Evolutionary conservation across 2,113 vertebrate genomes (phyloP).

Genomic region (Canis aureus): DNA sequence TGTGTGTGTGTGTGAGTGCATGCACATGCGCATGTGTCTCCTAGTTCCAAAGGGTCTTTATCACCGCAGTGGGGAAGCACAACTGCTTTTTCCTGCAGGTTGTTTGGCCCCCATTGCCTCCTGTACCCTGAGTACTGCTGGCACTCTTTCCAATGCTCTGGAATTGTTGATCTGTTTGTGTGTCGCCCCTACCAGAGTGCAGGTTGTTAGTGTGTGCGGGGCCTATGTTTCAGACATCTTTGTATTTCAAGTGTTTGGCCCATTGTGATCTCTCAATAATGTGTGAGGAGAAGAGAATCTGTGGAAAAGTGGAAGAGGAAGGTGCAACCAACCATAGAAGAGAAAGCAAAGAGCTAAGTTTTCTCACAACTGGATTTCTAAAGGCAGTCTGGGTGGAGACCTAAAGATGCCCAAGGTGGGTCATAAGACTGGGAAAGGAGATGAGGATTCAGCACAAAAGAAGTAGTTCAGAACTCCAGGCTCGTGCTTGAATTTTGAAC

Average conservation of each 20-base stretch:
- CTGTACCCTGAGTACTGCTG: not conserved
- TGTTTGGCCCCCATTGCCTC: not conserved
- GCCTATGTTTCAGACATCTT: not conserved
- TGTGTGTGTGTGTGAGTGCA: accelerated
- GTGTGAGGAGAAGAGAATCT: not conserved
- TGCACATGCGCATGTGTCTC: too few relatives aligned
- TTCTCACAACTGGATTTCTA: not conserved
- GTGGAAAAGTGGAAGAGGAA: not conserved
- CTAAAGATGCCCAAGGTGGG: not conserved
- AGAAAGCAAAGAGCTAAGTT: not conserved
- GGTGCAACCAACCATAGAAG: not conserved
- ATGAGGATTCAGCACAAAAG: not conserved
- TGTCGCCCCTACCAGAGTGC: not conserved
- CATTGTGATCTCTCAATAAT: not conserved
- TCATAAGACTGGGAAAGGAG: not conserved
- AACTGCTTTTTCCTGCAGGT: not conserved
- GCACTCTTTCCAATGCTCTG: not conserved
- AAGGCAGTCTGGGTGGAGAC: not conserved
- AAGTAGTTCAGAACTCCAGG: not conserved
- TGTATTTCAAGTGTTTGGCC: not conserved
- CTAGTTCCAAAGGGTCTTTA: not conserved
- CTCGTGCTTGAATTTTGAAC: not conserved
- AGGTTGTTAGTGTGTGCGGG: not conserved
- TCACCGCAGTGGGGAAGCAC: not conserved
- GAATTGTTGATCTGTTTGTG: not conserved